Conservation (phyloP, 2,797 vertebrate genomes). For the Sebastes oblongus region DNA sequence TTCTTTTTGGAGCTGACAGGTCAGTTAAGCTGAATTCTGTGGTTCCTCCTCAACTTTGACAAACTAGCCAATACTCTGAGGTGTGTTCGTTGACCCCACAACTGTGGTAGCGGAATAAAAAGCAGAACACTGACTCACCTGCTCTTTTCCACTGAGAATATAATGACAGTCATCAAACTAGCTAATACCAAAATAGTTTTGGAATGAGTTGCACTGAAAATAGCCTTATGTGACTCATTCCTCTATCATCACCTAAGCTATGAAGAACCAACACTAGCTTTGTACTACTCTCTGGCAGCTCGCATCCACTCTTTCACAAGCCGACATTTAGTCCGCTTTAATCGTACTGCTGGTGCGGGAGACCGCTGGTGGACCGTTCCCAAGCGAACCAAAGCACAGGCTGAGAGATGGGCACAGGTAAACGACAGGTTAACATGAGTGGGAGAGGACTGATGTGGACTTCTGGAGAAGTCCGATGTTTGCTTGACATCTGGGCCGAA, state of each 20-base stretch:
- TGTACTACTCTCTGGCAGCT: neutral
- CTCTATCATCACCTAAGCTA: neutral
- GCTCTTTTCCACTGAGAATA: neutral
- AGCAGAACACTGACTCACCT: neutral
- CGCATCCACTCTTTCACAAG: neutral
- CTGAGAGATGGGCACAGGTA: neutral
- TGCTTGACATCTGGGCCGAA: neutral
- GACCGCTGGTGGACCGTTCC: neutral
- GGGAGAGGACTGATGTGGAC: neutral
- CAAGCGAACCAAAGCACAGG: neutral
- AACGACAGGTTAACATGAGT: neutral
- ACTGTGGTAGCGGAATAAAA: neutral
- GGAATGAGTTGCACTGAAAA: neutral
- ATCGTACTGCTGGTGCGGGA: neutral
- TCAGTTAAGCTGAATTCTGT: neutral
- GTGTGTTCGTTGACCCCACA: neutral
- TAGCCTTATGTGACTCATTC: neutral
- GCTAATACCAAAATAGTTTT: neutral
- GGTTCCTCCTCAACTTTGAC: neutral
- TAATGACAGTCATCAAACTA: neutral
- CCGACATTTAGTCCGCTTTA: neutral
- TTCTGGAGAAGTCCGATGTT: neutral
- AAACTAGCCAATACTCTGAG: neutral
- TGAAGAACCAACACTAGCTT: neutral
- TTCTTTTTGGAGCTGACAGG: neutral